Percentiles rank a stretch among this genome's conserved stretches.
Conservation (phyloP, 2,113 vertebrate genomes). For the Vicugna pacos region DNA sequence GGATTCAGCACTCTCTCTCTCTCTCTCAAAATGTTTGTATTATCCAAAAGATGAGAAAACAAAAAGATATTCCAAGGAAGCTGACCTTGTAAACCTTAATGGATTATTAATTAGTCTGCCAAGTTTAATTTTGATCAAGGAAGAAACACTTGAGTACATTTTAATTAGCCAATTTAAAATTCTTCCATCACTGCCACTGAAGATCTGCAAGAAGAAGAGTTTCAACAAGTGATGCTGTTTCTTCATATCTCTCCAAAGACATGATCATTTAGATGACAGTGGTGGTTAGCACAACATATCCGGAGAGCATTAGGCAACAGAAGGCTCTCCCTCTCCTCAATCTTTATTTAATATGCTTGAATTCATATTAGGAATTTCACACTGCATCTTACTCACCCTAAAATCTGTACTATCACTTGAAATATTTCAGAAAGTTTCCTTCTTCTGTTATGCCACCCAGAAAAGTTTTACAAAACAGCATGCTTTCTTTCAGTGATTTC, state of each 20-base stretch:
- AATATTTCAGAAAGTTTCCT: slow-evolving; percentile 64
- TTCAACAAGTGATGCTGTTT: background rate
- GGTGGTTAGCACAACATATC: background rate
- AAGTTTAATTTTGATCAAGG: slow-evolving; percentile 45
- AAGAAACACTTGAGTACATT: background rate
- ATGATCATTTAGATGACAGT: background rate
- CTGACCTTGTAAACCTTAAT: slow-evolving; percentile 28
- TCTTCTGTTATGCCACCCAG: slow-evolving; percentile 32
- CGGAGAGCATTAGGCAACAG: background rate
- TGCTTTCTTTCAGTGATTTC: slow-evolving; percentile 71
- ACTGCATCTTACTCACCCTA: background rate
- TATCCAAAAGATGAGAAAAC: background rate
- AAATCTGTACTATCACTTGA: slow-evolving; percentile 38
- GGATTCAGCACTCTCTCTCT: background rate
- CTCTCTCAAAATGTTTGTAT: slow-evolving; percentile 13
- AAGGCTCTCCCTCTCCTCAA: background rate
- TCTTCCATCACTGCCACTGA: background rate
- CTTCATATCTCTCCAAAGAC: background rate
- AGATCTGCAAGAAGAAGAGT: background rate
- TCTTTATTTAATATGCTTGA: background rate
- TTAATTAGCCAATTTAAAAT: slow-evolving; percentile 15
- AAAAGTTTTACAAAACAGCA: slow-evolving; percentile 73
- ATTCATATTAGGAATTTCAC: background rate
- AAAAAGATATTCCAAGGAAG: background rate
- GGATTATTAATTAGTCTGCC: slow-evolving; percentile 28